Evolutionary conservation across 2,888 invertebrate genomes (phyloP), one percentile per base, ranked within the genome.

Genomic region (Eristalis tenax): DNA sequence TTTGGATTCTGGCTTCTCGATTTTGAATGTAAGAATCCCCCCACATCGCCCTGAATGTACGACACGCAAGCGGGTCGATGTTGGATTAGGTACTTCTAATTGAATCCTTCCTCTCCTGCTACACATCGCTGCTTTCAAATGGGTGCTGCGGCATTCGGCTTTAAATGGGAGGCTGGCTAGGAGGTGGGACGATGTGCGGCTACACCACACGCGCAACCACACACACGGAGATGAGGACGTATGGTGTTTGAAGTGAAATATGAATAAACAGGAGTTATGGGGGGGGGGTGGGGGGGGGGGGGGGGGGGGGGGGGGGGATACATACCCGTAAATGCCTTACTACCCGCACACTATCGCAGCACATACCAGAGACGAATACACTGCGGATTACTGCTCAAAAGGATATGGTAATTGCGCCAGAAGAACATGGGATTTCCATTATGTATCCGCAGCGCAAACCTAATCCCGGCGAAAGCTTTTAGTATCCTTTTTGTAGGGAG

Each of bases 21-120:
- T 70, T 64, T 28, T 22, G 43, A 56, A 64, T 18, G 43, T n/a
- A 43, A 43, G 50, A 50, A 50, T 68, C 1, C 63, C 32, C 8
- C 8, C 4, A 63, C 38, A 10, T 78, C 69, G 23, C 56, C 64
- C n/a, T 79, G 57, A 50, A 64, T 18, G 23, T 43, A 35, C 35
- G 59, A 23, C 35, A 57, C 23, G 59, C 57, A 65, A 65, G 70
- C 10, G 61, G 66, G 77, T 77, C 66, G 77, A 77, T 66, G 68
- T 38, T 50, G 79, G 70, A 86, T 82, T 83, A 86, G 86, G 79
- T 78, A 79, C 74, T 75, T 56, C 65, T 86, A 86, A 86, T 83
- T 86, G 82, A 86, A 86, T 86, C 74, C 59, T 66, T 71, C 68
- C 40, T 64, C 76, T 50, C 18, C 50, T 8, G 18, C 50, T 50